Conservation (phyloP, 2,797 vertebrate genomes). For the Manis javanica region DNA sequence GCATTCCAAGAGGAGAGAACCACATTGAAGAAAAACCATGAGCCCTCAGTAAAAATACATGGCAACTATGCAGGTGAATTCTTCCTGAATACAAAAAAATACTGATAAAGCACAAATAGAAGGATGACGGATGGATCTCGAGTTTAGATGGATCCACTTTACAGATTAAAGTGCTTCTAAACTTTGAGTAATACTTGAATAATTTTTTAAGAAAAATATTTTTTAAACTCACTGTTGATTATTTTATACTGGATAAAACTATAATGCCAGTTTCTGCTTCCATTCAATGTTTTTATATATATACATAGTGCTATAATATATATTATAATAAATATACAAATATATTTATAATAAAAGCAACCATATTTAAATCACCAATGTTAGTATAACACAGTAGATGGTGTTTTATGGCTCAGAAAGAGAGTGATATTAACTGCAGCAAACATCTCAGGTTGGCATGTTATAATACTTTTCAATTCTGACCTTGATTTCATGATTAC, state of each 20-base stretch:
- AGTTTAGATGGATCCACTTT: background rate
- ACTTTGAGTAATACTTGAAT: background rate
- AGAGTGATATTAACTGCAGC: background rate
- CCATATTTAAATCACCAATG: background rate
- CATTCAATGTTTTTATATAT: background rate
- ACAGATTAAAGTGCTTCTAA: background rate
- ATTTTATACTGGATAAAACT: background rate
- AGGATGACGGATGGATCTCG: background rate
- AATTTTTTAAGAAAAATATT: background rate
- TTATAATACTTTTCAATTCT: background rate
- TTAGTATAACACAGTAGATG: background rate
- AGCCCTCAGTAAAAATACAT: background rate
- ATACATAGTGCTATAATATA: background rate
- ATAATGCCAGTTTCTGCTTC: background rate
- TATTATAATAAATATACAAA: background rate
- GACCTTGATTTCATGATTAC: background rate
- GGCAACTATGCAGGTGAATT: background rate
- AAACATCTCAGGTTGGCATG: background rate
- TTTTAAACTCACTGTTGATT: background rate
- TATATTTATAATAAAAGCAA: background rate
- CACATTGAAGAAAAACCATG: background rate
- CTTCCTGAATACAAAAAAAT: background rate
- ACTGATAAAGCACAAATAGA: background rate
- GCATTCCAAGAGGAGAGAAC: background rate
- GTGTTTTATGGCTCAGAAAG: background rate